phyloP scores from a whole-genome alignment of 2,888 invertebrate species.

The Meghimatium bilineatum region DNA sequence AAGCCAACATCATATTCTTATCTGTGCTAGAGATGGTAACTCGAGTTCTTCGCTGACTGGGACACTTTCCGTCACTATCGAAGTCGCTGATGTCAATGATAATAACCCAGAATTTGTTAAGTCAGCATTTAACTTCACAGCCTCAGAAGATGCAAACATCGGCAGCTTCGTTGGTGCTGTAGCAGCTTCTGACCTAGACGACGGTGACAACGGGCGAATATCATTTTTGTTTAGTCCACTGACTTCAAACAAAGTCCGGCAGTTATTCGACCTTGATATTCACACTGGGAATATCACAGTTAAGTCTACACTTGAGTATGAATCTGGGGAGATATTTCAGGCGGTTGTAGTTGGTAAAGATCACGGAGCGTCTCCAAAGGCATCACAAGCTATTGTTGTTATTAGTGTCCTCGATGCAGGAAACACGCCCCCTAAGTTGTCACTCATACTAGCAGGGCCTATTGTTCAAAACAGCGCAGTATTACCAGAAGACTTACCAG shows the following conservation, averaged over 20 bases:
- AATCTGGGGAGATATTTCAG: constrained; percentile 51
- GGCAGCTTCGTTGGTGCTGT: constrained; percentile 77
- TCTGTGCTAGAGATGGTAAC: constrained; percentile 53
- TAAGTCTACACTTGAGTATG: constrained; percentile 49
- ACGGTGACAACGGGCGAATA: constrained; percentile 84
- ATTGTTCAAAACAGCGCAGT: constrained; percentile 36
- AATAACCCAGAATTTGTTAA: constrained; percentile 52
- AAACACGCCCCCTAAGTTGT: constrained; percentile 89
- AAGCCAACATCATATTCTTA: constrained; percentile 46
- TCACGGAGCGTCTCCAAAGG: constrained; percentile 51
- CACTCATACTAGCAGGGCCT: constrained; percentile 48
- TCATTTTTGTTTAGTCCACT: constrained; percentile 72
- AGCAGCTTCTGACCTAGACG: constrained; percentile 88
- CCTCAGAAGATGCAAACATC: constrained; percentile 49
- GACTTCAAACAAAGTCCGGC: constrained; percentile 42
- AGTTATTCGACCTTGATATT: constrained; percentile 53
- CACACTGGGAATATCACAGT: constrained; percentile 56
- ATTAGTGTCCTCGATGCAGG: constrained; percentile 86
- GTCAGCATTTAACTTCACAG: constrained; percentile 50
- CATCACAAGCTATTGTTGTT: constrained; percentile 51
- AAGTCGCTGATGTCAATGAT: constrained; percentile 56
- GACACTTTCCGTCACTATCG: constrained; percentile 49
- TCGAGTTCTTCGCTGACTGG: constrained; percentile 41
- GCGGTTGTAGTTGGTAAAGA: constrained; percentile 55
- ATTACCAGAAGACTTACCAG: constrained; percentile 58